Conservation (phyloP, 1,140 invertebrate genomes). For the Penaeus indicus region DNA sequence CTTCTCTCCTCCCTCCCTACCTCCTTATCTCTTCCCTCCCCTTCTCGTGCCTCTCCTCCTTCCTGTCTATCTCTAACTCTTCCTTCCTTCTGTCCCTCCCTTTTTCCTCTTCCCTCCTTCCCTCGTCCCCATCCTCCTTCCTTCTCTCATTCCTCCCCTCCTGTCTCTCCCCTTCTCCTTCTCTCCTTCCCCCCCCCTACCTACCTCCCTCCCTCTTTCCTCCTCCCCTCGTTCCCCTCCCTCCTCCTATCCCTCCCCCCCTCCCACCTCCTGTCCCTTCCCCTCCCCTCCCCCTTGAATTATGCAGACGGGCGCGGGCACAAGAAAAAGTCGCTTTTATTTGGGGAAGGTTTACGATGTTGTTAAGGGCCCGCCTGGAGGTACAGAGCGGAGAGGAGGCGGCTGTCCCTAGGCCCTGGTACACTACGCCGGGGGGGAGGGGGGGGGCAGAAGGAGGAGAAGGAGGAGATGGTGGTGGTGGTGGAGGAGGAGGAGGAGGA, state of each 20-base stretch:
- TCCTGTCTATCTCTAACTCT: no score
- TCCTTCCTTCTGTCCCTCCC: no score
- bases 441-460: neutral
- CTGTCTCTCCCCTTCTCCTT: neutral
- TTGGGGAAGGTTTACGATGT: slow-evolving; percentile 60
- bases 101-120: neutral
- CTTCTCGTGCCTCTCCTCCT: neutral
- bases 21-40: neutral
- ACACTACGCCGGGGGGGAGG: neutral
- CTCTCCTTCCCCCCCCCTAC: neutral
- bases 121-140: neutral
- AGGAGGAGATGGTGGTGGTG: neutral
- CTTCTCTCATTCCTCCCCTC: neutral
- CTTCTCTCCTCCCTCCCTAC: no score
- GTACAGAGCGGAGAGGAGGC: neutral
- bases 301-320: slow-evolving; percentile 60
- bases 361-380: slow-evolving; percentile 52
- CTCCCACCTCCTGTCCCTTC: neutral
- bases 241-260: slow-evolving; percentile 11
- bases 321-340: slow-evolving; percentile 66
- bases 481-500: neutral
- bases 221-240: neutral
- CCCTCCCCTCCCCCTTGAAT: slow-evolving; percentile 46
- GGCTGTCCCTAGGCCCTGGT: neutral
- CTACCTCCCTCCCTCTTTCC: neutral